Base-by-base conservation (phyloP, 1,140 invertebrate species). In the Tetramorium simillimum region DNA sequence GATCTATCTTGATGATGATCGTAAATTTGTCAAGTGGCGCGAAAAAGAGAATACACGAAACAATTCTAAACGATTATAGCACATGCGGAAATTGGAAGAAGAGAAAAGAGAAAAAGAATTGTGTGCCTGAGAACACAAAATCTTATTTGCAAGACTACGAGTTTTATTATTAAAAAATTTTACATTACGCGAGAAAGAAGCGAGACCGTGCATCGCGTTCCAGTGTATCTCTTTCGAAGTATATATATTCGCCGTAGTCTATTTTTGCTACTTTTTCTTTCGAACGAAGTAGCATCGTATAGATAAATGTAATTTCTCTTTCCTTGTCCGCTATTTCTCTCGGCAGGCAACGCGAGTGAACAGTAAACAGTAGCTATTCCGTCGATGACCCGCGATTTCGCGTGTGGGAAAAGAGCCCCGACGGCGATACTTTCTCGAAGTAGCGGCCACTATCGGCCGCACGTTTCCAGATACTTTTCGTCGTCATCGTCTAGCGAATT, bases 311-410 rank as follows among this genome's bases (percentile, higher is more conserved):
- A 69, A 14, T 40, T 81, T 53, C 24, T 24, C 43, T 60, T 60
- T 37, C 18, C 16, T n/a, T 24, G 21, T 46, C 21, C 28, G 33
- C 18, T 24, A 40, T 72, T 82, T 43, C 16, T 82, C 16, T 46
- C 16, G n/a, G 24, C 65, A 24, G 53, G 53, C 40, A 82, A 46
- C 37, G 80, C 40, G 21, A 72, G 7, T 72, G 24, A 82, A 82
- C 46, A 37, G 49, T 46, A 80, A 67, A 80, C 62, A 65, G 53
- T 21, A 60, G 80, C 67, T 46, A 60, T 82, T 82, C 46, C 62
- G 28, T 70, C 78, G 51, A 81, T 70, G 80, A 72, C 12, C 10
- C 24, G 67, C 40, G 51, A 82, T 72, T 82, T 72, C 21, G 80
- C 24, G 53, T 46, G 62, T 18, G 14, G 9, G 53, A 56, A 63